Evolutionary conservation across 92 coral and sea anemone species (phyloP).

Genomic region (Parazoanthus darwini): DNA sequence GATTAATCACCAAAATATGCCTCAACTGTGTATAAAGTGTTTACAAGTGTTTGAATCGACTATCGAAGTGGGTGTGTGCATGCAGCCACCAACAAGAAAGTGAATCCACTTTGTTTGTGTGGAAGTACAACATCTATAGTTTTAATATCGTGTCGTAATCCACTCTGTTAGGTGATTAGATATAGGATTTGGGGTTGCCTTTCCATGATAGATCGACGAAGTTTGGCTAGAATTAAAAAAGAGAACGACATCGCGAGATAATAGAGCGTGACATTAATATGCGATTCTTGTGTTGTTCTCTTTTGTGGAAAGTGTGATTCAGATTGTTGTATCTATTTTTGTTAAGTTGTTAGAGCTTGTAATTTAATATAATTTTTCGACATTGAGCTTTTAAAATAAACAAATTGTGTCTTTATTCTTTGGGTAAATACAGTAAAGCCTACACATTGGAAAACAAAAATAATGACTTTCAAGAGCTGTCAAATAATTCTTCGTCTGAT

Average conservation of each 20-base stretch:
- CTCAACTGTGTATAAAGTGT: not conserved
- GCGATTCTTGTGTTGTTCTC: slow-evolving; percentile 19
- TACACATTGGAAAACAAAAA: not conserved
- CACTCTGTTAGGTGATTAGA: not conserved
- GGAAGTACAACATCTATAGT: not conserved
- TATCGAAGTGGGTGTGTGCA: slow-evolving; percentile 5
- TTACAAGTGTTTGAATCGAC: not conserved
- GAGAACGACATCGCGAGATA: slow-evolving; percentile 1
- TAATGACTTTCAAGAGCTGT: not conserved
- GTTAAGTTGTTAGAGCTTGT: slow-evolving; percentile 13
- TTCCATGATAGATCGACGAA: not conserved
- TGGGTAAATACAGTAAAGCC: not conserved
- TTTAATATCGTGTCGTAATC: not conserved
- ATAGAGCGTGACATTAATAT: slow-evolving; percentile 28
- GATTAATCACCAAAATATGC: not conserved
- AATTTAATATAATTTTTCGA: slow-evolving; percentile 3
- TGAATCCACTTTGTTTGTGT: not conserved
- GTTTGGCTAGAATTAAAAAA: slow-evolving; percentile 17
- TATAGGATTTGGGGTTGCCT: not conserved
- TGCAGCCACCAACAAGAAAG: slow-evolving; percentile 5
- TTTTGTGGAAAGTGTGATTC: slow-evolving; percentile 13
- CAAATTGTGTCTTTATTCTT: slow-evolving; percentile 4
- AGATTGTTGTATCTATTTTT: slow-evolving; percentile 9
- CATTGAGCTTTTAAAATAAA: slow-evolving; percentile 6
- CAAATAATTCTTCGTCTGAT: not conserved